Conservation (phyloP, 2,888 invertebrate genomes). For the Tyria jacobaeae region DNA sequence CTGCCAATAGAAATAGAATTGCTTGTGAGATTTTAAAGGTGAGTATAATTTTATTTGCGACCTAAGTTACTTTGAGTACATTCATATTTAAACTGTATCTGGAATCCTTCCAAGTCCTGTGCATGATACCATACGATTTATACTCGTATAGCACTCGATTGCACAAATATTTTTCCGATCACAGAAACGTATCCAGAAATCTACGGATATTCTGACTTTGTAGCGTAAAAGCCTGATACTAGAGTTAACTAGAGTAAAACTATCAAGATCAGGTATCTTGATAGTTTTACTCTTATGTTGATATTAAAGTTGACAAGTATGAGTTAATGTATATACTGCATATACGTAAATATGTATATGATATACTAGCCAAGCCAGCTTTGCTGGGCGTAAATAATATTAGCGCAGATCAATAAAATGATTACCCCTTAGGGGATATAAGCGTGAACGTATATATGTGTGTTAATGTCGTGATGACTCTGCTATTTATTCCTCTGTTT, state of each 20-base stretch:
- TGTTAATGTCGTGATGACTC: too few species aligned
- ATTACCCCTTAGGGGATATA: too few species aligned
- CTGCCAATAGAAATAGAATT: neutral
- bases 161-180: constrained; percentile 34
- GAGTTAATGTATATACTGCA: too few species aligned
- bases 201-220: neutral
- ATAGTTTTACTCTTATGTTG: too few species aligned
- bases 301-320: too few species aligned
- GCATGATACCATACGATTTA: constrained; percentile 53
- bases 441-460: too few species aligned
- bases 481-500: too few species aligned
- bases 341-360: too few species aligned
- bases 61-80: constrained; percentile 18
- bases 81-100: constrained; percentile 49
- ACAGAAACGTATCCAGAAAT: constrained; percentile 5
- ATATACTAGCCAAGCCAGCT: too few species aligned
- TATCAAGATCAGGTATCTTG: too few species aligned
- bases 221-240: neutral
- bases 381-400: too few species aligned
- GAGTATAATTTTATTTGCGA: constrained; percentile 15
- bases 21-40: neutral
- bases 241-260: neutral
- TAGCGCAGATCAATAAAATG: too few species aligned
- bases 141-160: constrained; percentile 43
- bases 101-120: constrained; percentile 53